These are phyloP conservation scores for Heliopora coerulea DNA, from an alignment of 92 coral and sea anemone genomes.

Conservation along the genomic window DNA sequence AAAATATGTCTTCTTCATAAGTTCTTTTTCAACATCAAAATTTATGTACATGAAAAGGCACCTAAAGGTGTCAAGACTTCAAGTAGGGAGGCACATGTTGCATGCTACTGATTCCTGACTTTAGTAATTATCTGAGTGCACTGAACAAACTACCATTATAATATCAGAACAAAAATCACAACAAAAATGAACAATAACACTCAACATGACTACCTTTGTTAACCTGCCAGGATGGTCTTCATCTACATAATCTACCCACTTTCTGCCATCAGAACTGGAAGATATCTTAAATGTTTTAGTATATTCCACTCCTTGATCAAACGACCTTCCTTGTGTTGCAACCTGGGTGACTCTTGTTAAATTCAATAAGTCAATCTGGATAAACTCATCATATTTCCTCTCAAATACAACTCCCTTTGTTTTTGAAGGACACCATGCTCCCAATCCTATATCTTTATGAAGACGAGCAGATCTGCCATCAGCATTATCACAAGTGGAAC, in stretches of 20 bases:
- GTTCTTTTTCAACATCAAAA: no score
- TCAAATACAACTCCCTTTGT: background rate
- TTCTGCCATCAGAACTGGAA: conserved; percentile 32
- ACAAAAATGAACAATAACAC: background rate
- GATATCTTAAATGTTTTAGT: conserved; percentile 46
- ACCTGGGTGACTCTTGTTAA: conserved; percentile 58
- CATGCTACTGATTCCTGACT: no score
- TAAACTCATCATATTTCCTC: conserved; percentile 48
- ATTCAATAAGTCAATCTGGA: conserved; percentile 49
- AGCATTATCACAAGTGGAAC: background rate
- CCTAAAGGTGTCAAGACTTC: no score
- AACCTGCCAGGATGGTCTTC: background rate
- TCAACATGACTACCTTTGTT: background rate
- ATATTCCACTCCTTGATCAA: conserved; percentile 46
- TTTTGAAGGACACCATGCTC: conserved; percentile 76
- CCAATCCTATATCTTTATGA: conserved; percentile 20
- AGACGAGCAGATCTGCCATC: conserved; percentile 59
- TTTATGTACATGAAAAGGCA: no score
- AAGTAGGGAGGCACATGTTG: no score
- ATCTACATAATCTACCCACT: background rate
- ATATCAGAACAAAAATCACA: no score
- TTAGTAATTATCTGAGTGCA: no score
- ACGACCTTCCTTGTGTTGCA: conserved; percentile 62
- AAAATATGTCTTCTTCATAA: no score
- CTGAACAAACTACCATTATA: no score